Percentiles rank a stretch among this genome's conserved stretches.
Conservation (phyloP, 1,140 invertebrate species). For the Aphaenogaster ashmeadi region DNA sequence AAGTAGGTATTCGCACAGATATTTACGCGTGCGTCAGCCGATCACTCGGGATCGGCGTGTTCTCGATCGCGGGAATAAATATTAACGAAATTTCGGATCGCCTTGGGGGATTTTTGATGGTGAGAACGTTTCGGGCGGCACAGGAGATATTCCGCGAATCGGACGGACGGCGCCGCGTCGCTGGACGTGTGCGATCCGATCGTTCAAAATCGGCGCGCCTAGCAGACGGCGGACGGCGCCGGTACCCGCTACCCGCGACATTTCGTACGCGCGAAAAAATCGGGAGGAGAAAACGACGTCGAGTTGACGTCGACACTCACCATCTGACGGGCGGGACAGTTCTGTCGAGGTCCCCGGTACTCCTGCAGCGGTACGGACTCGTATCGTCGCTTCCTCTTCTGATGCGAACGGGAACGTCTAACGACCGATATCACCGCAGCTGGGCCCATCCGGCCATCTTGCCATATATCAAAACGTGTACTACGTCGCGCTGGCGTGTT, state of each 20-base stretch:
- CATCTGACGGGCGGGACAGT: constrained; percentile 63
- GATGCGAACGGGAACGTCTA: constrained; percentile 67
- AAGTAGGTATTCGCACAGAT: neutral
- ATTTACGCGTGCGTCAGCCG: neutral
- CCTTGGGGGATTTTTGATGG: neutral
- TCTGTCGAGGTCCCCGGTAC: constrained; percentile 37
- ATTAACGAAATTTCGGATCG: neutral
- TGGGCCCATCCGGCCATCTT: constrained; percentile 78
- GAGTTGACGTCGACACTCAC: constrained; percentile 56
- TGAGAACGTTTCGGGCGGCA: neutral
- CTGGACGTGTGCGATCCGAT: neutral
- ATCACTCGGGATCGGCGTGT: neutral
- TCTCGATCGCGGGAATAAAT: neutral
- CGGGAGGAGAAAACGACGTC: neutral
- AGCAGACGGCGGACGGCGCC: constrained; percentile 55
- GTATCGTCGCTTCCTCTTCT: constrained; percentile 65
- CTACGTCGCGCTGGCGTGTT: constrained; percentile 67
- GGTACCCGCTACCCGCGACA: constrained; percentile 35
- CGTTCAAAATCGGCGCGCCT: constrained; percentile 74
- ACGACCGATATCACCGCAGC: constrained; percentile 74
- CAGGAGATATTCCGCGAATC: neutral
- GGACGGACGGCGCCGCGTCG: neutral
- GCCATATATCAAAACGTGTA: constrained; percentile 67
- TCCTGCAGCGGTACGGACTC: constrained; percentile 62
- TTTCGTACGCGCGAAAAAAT: neutral